phyloP scores from a whole-genome alignment of 2,888 invertebrate genomes.

The Platycnemis pennipes region DNA sequence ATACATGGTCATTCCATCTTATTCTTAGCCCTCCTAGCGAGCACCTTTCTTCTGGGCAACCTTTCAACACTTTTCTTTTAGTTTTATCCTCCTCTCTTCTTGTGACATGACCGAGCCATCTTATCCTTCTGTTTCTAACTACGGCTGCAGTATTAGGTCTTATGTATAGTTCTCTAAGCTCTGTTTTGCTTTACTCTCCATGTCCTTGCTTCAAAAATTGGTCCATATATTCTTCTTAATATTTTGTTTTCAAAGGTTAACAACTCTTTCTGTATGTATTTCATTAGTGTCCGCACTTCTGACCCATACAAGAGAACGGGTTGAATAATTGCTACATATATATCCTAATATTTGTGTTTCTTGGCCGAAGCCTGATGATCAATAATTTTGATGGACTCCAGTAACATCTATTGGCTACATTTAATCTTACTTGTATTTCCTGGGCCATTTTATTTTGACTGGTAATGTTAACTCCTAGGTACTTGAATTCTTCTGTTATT shows the following conservation, averaged over 20 bases:
- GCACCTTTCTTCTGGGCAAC: no score
- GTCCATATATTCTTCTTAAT: background rate
- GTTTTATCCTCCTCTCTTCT: no score
- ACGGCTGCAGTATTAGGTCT: background rate
- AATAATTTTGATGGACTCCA: background rate
- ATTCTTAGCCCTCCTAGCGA: no score
- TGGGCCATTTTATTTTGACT: background rate
- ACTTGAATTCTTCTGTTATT: background rate
- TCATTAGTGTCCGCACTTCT: background rate
- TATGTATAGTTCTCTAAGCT: background rate
- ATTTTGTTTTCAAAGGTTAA: background rate
- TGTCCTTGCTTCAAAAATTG: background rate
- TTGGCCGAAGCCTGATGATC: no score
- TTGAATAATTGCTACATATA: background rate
- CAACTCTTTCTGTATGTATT: background rate
- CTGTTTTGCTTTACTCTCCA: background rate
- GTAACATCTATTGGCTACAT: background rate
- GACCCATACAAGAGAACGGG: background rate
- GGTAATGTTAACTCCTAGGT: background rate
- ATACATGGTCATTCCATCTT: background rate
- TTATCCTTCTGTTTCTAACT: background rate
- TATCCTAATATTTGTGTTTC: no score
- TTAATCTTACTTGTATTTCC: background rate
- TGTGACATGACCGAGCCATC: background rate
- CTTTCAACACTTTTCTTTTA: no score